phyloP scores from a whole-genome alignment of 64 coral and sea anemone species.

The Trachythela sp. region DNA sequence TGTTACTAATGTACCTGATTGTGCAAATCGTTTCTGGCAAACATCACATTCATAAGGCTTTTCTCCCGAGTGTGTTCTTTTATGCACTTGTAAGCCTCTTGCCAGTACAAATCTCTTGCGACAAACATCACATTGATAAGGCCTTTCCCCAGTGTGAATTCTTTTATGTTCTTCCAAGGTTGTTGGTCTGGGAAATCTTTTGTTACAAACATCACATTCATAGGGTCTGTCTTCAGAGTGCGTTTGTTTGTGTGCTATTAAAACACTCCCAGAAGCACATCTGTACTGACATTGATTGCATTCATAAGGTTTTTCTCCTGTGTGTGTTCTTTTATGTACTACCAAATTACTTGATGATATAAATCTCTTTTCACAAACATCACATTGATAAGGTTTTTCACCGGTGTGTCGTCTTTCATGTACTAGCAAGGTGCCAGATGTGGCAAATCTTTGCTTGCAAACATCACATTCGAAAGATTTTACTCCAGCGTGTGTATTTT shows the following conservation, averaged over 20 bases:
- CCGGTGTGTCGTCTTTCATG: background rate
- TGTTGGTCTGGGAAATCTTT: background rate
- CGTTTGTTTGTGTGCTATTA: background rate
- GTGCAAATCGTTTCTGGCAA: background rate
- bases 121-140: background rate
- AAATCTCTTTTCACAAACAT: background rate
- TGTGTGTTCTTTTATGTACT: background rate
- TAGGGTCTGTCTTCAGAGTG: background rate
- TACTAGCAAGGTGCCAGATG: background rate
- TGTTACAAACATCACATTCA: slow-evolving; percentile 9
- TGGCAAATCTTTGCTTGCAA: background rate
- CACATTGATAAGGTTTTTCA: background rate
- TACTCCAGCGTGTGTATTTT: background rate
- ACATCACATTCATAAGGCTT: background rate
- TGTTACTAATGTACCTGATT: background rate
- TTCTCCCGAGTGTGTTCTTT: background rate
- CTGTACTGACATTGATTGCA: background rate
- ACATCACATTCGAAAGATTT: background rate
- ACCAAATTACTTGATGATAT: background rate
- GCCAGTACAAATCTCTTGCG: background rate
- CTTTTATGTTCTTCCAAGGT: background rate
- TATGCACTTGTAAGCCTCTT: background rate
- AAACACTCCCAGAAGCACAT: background rate
- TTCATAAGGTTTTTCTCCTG: background rate
- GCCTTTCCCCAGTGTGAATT: background rate